Base-by-base conservation (phyloP, 2,797 vertebrate genomes). In the Danio jaintianensis region DNA sequence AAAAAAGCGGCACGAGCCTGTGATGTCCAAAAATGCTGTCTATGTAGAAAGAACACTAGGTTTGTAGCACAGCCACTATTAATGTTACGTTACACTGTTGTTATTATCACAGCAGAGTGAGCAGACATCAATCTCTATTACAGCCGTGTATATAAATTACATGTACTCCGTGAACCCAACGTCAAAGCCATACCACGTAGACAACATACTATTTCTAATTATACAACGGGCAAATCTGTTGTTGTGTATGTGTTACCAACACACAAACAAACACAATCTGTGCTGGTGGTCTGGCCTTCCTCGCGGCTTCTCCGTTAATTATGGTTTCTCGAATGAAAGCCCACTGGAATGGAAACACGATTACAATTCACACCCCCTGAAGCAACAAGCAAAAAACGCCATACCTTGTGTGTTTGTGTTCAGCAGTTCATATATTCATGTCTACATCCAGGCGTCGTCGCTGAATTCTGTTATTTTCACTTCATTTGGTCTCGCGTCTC, bases 381-480 rank as follows among this genome's bases (percentile, higher is more conserved):
- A 50, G 0, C 15, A 45, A 13, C 16, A 11, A 16, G 4, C 1
- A 6, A 62, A 77, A 70, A 67, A 42, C 7, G 66, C 3, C 36
- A 72, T 85, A 85, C 84, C 82, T 81, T 67, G 20, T 9, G 15
- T 75, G 36, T 62, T 58, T 40, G 43, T 66, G 22, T 62, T 69
- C 7, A n/a, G 45, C 38, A 42, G 78, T 13, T 87, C 91, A 93
- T 66, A 82, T 47, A 43, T 18, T 78, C 92, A 93, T 93, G 82
- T 89, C 88, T 70, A 47, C 13, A 36, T 48, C 20, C 40, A 61
- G 20, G 48, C 75, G 71, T 16, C 43, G 79, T 69, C 59, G 70
- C 87, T 87, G 85, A 85, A 89, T 89, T 86, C 47, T 70, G 79
- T 73, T 85, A 5, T 86, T 71, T 90, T 90, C 89, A 86, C 92